Evolutionary conservation across 2,888 invertebrate genomes (phyloP), one percentile per base, ranked within the genome.

Genomic region (Drosophila subquinaria): DNA sequence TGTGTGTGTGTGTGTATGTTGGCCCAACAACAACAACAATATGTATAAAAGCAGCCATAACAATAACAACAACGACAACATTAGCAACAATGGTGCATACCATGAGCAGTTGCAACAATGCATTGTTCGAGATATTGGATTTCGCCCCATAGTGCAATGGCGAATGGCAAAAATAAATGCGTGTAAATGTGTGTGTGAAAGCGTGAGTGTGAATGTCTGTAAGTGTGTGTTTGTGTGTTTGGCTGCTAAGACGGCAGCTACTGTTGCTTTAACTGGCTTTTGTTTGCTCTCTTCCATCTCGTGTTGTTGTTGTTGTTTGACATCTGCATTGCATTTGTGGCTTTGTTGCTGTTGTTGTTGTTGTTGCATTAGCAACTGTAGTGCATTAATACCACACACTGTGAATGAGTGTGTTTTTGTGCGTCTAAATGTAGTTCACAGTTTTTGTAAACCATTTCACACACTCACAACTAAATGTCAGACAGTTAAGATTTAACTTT

Each of bases 181-280:
- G 13, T 10, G 23, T 27, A 15, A 47, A 59, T 60, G 27, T 20
- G 47, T 35, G 13, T 43, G 33, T 35, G 52, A 55, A 51, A 51
- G 65, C 35, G 55, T 61, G 50, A 50, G 30, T 51, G 61, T 42
- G 48, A 57, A 33, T 38, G 55, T 65, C n/a, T n/a, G n/a, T n/a
- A n/a, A n/a, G 59, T 51, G 64, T 42, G 48, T 60, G 33, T 50
- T 17, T 73, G 23, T 43, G 48, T 71, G 53, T 60, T 53, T 45
- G 48, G 23, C 50, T 75, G 65, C 52, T 78, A 73, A 80, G 77
- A 69, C 55, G 69, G 66, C 69, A 64, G 70, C 64, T 62, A 73
- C 82, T 81, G 79, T 84, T 76, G 84, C 88, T 70, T 81, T 89
- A 75, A 78, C 83, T 76, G 89, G 87, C 89, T 87, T 82, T 84